These are phyloP conservation scores for Plusia festucae DNA, from an alignment of 2,888 invertebrate genomes.

Conservation along the genomic window DNA sequence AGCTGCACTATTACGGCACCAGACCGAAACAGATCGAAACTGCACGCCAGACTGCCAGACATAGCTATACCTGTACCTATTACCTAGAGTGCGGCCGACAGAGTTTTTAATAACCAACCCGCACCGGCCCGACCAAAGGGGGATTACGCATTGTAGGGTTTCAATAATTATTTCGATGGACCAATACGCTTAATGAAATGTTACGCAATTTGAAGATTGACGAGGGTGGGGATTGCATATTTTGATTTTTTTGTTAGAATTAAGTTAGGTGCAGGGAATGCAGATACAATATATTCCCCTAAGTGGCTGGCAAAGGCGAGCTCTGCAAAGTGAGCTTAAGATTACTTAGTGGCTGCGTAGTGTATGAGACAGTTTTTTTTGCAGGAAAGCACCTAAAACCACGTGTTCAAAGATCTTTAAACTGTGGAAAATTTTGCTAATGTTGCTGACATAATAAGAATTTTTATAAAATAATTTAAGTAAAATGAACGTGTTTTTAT, in stretches of 20 bases:
- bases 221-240: conserved; percentile 12
- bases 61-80: conserved; percentile 51
- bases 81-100: conserved; percentile 28
- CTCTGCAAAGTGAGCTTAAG: conserved; percentile 3
- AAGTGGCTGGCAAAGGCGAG: conserved; percentile 1
- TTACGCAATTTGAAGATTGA: conserved; percentile 35
- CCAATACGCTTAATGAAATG: conserved; percentile 37
- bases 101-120: conserved; percentile 59
- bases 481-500: no score
- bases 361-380: neutral
- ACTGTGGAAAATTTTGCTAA: neutral
- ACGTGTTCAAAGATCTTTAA: neutral
- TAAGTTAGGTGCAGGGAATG: neutral
- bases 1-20: conserved; percentile 60
- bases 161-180: conserved; percentile 51
- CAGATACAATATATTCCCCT: conserved; percentile 2
- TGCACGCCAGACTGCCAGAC: conserved; percentile 71
- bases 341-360: neutral
- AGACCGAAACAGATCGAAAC: conserved; percentile 75
- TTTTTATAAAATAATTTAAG: no score
- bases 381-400: neutral
- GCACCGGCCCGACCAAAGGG: conserved; percentile 40
- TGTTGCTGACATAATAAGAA: no score
- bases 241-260: neutral
- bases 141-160: conserved; percentile 48